Conservation (phyloP, 1,140 invertebrate genomes). For the Caenorhabditis latens region DNA sequence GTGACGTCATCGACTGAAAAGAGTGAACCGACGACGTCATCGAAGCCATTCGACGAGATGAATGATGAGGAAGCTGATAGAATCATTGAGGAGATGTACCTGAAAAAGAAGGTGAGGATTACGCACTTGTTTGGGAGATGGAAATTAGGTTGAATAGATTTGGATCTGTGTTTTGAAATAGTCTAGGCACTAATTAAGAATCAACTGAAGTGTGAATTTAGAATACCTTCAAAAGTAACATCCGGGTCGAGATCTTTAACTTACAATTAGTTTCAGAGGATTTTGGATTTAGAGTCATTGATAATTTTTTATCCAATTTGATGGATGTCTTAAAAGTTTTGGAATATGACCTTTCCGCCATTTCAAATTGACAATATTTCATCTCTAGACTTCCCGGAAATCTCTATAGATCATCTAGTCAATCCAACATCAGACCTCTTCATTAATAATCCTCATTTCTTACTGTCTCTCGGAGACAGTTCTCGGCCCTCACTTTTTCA, state of each 20-base stretch:
- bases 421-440: background rate
- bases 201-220: background rate
- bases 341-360: no score
- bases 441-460: background rate
- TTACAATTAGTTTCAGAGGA: no score
- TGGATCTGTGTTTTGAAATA: background rate
- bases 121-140: background rate
- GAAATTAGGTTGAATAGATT: slow-evolving; percentile 15
- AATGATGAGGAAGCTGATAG: slow-evolving; percentile 46
- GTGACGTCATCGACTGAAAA: slow-evolving; percentile 11
- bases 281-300: no score
- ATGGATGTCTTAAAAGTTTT: no score
- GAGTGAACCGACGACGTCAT: slow-evolving; percentile 25
- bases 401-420: background rate
- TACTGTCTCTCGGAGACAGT: background rate
- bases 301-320: no score
- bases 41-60: slow-evolving; percentile 45
- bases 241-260: no score
- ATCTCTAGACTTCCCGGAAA: background rate
- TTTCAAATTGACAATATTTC: no score
- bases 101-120: slow-evolving; percentile 23
- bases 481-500: no score
- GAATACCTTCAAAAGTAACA: background rate
- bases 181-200: background rate
- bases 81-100: slow-evolving; percentile 40